A percentile compares a stretch with the other conserved stretches of the same genome.
phyloP scores from a whole-genome alignment of 2,888 invertebrate genomes.

The Dione juno region DNA sequence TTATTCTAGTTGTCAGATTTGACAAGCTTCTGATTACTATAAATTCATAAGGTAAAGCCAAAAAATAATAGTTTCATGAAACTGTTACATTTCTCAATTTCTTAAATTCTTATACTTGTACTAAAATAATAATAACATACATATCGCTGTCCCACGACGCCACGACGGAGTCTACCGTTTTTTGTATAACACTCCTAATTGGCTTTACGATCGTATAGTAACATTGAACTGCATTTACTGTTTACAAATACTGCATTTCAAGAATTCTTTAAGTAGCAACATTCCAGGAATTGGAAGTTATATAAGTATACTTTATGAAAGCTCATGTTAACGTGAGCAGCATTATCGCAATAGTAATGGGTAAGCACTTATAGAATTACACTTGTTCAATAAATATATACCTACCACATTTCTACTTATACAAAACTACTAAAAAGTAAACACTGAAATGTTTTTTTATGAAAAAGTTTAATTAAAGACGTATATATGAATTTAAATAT shows the following conservation, averaged over 20 bases:
- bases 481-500: too few species aligned
- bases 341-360: neutral
- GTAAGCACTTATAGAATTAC: slow-evolving; percentile 7
- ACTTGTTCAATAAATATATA: neutral
- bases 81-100: too few species aligned
- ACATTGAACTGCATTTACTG: slow-evolving; percentile 3
- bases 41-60: neutral
- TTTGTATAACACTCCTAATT: neutral
- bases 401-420: too few species aligned
- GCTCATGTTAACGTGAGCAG: slow-evolving; percentile 3
- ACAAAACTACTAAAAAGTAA: too few species aligned
- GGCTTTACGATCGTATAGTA: neutral
- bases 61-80: neutral
- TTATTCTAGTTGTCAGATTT: slow-evolving; percentile 13
- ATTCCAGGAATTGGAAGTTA: neutral
- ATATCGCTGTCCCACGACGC: too few species aligned
- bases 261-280: neutral
- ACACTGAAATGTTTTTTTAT: too few species aligned
- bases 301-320: neutral
- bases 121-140: too few species aligned
- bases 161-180: too few species aligned
- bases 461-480: too few species aligned
- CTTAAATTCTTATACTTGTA: too few species aligned
- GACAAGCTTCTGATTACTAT: neutral
- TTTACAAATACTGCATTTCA: neutral